Evolutionary conservation across 2,888 invertebrate species (phyloP), one percentile per base, ranked within the genome.

Genomic region (Chaetogeoica ovagalla): DNA sequence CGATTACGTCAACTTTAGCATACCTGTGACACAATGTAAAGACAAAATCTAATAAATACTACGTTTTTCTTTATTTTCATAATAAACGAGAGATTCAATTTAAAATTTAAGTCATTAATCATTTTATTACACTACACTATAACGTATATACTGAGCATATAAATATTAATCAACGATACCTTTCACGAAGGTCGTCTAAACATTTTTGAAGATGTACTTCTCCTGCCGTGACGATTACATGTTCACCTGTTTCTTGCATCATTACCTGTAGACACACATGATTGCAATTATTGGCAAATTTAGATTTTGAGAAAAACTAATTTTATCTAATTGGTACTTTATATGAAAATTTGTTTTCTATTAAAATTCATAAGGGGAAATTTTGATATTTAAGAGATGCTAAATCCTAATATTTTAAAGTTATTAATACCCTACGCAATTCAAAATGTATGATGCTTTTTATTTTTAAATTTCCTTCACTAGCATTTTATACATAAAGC

Each of bases 141-240:
- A 30, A 30, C 1, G 30, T 30, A 30, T 30, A 30, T 4, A 30
- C 30, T 30, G 4, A 30, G 30, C 30, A 30, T 4, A 30, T 48
- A 11, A 48, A 48, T 48, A 15, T 95, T 85, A 96, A 95, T 86
- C 97, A 95, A 19, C n/a, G 1, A 23, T 71, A 79, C 87, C 88
- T 87, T 83, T 90, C 89, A 83, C 90, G 91, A 75, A 99, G 89
- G 88, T 99, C 99, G 85, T 95, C 94, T 8, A 99, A 88, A 87
- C 99, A 99, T 85, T 97, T 92, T 85, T 98, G 95, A 75, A 99
- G 89, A 87, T 99, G 99, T 2, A 99, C 94, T 88, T 99, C 97
- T 0, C 99, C 99, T 2, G 98, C 94, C 0, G 98, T 97, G 3
- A 95, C 91, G 52, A 99, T 88, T 1, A 99, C 95, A 85, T 96